A percentile compares a stretch with the other conserved stretches of the same genome.
Evolutionary conservation across 1,140 invertebrate genomes (phyloP).

Genomic region (Pogonus chalceus): DNA sequence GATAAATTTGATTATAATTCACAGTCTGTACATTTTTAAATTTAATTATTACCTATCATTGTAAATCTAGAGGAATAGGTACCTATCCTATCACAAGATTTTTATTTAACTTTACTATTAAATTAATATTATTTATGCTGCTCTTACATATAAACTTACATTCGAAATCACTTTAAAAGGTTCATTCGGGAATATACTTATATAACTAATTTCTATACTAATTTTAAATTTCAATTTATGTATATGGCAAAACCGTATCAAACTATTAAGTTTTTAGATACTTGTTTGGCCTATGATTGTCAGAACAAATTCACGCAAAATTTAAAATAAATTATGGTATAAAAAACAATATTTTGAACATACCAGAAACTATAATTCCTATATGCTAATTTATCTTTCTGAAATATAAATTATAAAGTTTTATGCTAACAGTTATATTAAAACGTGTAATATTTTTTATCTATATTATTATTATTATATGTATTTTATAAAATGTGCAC

Average conservation of each 20-base stretch:
- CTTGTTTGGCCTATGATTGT: slow-evolving; percentile 2
- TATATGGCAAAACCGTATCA: slow-evolving; percentile 1
- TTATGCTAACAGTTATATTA: neutral
- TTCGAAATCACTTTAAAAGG: neutral
- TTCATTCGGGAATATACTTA: neutral
- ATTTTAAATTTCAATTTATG: neutral
- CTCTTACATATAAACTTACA: neutral
- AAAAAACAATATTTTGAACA: neutral
- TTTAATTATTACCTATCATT: no score
- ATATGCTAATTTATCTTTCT: neutral
- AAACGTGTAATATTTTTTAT: neutral
- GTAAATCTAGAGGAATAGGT: slow-evolving; percentile 1
- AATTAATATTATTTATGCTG: neutral
- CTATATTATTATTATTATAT: neutral
- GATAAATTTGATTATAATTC: slow-evolving; percentile 4
- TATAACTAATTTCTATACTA: neutral
- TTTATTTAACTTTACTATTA: neutral
- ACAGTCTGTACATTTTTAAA: neutral
- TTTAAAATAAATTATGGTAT: neutral
- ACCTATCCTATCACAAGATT: slow-evolving; percentile 6
- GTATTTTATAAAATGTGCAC: neutral
- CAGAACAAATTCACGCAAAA: slow-evolving; percentile 7
- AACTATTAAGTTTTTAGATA: slow-evolving; percentile 2
- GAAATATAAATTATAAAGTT: neutral
- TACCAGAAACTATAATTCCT: neutral